Base-by-base conservation (phyloP, 2,113 vertebrate genomes). In the Laticauda laticaudata region DNA sequence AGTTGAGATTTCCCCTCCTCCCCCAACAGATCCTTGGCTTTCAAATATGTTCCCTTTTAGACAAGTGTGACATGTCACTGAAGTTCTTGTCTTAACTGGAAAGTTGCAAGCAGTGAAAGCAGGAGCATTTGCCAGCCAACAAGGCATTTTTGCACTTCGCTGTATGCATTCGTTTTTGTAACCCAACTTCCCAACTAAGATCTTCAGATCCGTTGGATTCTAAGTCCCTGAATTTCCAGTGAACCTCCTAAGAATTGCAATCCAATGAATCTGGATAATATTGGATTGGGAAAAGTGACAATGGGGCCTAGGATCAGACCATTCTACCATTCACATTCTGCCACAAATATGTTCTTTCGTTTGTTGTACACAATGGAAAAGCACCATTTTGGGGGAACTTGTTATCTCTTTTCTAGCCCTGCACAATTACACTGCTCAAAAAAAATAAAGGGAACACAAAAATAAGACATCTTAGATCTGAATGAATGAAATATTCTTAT, bases 1-100 rank as follows among this genome's bases (percentile, higher is more conserved):
- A 92, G 18, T 64, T 92, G 91, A 14, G 86, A 53, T 53, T 61
- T 61, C 24, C 56, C 56, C 59, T 88, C 45, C 69, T 5, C 69
- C 69, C 15, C 2, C 15, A 75, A 75, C n/a, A 24, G 45, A 51
- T 12, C 12, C 43, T 61, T 39, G 18, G 85, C 29, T 92, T 87
- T 92, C 85, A 92, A 23, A 92, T 92, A 24, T 87, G 43, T 59
- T 64, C 56, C n/a, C 45, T 61, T 34, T 64, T 88, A 24, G n/a
- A 34, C 54, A 8, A 14, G 51, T 61, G 10, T n/a, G 26, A 26
- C n/a, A 26, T 87, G 51, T 61, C 56, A 53, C 9, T 61, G 48
- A 43, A 34, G 85, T n/a, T 87, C 43, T 53, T 1, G 21, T 56
- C 59, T 29, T 29, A 5, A 54, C n/a, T 56, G n/a, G 12, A 56